Base-by-base conservation (phyloP, 2,113 vertebrate species). In the Macrotis lagotis region DNA sequence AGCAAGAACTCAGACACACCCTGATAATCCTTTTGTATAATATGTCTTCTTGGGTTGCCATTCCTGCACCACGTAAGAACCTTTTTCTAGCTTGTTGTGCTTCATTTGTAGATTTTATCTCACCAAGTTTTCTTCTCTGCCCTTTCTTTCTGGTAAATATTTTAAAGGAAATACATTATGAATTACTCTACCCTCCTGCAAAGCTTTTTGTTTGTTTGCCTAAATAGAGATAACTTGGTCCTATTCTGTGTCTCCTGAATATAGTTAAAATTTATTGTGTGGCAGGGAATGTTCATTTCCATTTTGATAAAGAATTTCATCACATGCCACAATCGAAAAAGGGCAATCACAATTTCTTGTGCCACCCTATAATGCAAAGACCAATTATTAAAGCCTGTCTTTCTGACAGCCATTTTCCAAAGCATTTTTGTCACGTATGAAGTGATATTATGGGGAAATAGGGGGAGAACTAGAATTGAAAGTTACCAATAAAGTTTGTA, bases 401-500 rank as follows among this genome's bases (percentile, higher is more conserved):
- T 97, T 97, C 95, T 89, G 94, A 94, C 83, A 95, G 91, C 83
- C 94, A 24, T 93, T 95, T 98, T 97, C 96, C 95, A 95, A 95
- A 90, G 50, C 28, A 83, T 96, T 97, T 97, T 96, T 96, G 55
- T 96, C 95, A 95, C 83, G 83, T 88, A 28, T 91, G 90, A 93
- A 92, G 51, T 97, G 97, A 95, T 89, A 91, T 95, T 97, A 51
- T 91, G 53, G 95, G 83, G 47, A 25, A 89, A 24, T 48, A 22
- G 49, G 94, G 93, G 95, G 51, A 93, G 47, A 95, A 96, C 95
- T 96, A 88, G 51, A 97, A 96, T 50, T 51, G 92, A 97, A 98
- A 97, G 52, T 96, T 98, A 90, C 95, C 93, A 96, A 50, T 97
- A 93, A 98, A 98, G 94, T 97, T 97, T 96, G 92, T 96, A 47